Evolutionary conservation across 2,113 vertebrate genomes (phyloP), one percentile per base, ranked within the genome.

Genomic region (Circaetus cinerascens): DNA sequence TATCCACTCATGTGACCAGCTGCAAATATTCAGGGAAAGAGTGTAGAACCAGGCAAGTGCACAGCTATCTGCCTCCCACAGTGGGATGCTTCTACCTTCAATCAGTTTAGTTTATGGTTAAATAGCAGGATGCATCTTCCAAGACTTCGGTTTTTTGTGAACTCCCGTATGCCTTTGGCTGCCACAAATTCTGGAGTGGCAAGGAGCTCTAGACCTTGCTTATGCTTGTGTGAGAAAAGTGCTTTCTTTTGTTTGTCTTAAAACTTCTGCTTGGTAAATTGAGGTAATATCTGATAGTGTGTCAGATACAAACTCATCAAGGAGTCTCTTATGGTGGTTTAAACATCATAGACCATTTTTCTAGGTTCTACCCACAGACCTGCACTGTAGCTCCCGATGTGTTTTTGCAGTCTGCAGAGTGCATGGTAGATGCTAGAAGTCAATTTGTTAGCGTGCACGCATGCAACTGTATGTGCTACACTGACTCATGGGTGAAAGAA

Each of bases 401-500:
- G 23, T 13, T 53, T 76, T 71, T 66, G 30, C 32, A 18, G 10
- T 53, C 41, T 25, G 18, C n/a, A 68, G 34, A 25, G 48, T 36
- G 6, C 29, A 18, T 19, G 43, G 22, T 32, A 13, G 68, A 38
- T 56, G n/a, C 10, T 32, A 46, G 11, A 80, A 46, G 38, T 26
- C 29, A 32, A 10, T 71, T 63, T 55, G 4, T 59, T 46, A 46
- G 38, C 4, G 2, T 57, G 67, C 40, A 46, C 30, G 13, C 14
- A 7, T 3, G 5, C 5, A 4, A 3, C 10, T 21, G 2, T 15
- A 17, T 19, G 10, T 3, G 8, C 21, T 82, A 41, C 53, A 20
- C 14, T 34, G 48, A 34, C 20, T 78, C 17, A n/a, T 2, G 7
- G 29, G 15, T 43, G 23, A 82, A 88, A 78, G 41, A 78, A 23